Evolutionary conservation across 2,113 vertebrate genomes (phyloP).

Genomic region (Hydropotes inermis): DNA sequence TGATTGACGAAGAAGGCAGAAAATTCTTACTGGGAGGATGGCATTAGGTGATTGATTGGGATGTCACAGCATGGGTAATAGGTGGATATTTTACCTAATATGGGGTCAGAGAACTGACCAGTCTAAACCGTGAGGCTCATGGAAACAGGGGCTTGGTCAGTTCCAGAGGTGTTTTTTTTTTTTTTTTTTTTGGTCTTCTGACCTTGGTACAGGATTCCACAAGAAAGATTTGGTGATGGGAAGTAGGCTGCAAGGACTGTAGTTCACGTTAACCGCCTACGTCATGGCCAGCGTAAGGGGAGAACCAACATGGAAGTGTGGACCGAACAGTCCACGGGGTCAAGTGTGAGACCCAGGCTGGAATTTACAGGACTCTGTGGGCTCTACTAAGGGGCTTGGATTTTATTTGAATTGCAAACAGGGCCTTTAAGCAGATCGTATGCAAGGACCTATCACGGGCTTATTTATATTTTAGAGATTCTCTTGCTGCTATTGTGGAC

Average conservation of each 20-base stretch:
- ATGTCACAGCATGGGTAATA: background rate
- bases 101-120: background rate
- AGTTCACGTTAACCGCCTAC: no score
- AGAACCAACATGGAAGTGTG: background rate
- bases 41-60: background rate
- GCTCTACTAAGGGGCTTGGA: background rate
- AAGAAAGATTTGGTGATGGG: background rate
- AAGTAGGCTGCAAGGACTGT: background rate
- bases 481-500: background rate
- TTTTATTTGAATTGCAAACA: background rate
- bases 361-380: background rate
- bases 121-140: background rate
- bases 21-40: background rate
- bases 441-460: rapidly evolving
- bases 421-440: background rate
- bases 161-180: background rate
- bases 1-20: background rate
- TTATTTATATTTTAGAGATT: background rate
- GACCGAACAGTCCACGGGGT: rapidly evolving
- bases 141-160: background rate
- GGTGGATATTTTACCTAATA: background rate
- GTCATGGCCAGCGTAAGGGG: background rate
- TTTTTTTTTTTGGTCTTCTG: background rate
- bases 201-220: background rate
- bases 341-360: background rate